phyloP scores from a whole-genome alignment of 2,113 vertebrate genomes.

The Pluvialis apricaria region DNA sequence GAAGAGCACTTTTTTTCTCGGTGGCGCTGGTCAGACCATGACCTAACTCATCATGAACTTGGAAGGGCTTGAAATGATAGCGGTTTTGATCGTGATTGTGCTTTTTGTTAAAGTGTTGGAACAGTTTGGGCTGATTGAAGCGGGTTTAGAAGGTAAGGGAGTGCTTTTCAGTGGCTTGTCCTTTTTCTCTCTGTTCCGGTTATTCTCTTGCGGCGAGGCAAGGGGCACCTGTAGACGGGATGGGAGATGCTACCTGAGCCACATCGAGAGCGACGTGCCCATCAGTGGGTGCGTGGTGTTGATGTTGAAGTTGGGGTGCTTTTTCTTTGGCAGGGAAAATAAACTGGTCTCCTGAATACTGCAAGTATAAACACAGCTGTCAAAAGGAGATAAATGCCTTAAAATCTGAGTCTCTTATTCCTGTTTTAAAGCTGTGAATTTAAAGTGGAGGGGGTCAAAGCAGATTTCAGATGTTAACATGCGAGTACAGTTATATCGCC shows the following conservation, averaged over 20 bases:
- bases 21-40: slow-evolving; percentile 79
- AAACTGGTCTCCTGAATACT: not conserved
- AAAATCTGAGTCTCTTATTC: not conserved
- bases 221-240: slow-evolving; percentile 1
- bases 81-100: slow-evolving; percentile 91
- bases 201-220: not conserved
- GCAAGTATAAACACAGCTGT: not conserved
- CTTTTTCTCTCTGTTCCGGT: slow-evolving; percentile 14
- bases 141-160: slow-evolving; percentile 91
- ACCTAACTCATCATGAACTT: slow-evolving; percentile 92
- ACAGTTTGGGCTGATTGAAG: slow-evolving; percentile 95
- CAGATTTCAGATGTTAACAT: not conserved
- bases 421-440: not conserved
- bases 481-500: not conserved
- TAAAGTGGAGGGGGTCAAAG: not conserved
- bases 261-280: not conserved
- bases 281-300: not conserved
- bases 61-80: slow-evolving; percentile 99
- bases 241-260: not conserved
- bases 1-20: slow-evolving; percentile 67
- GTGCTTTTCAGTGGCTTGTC: slow-evolving; percentile 60
- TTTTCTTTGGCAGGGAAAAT: not conserved
- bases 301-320: not conserved
- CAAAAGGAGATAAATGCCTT: not conserved
- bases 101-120: slow-evolving; percentile 97